Evolutionary conservation across 2,113 vertebrate species (phyloP).

Genomic region (Odocoileus hemionus): DNA sequence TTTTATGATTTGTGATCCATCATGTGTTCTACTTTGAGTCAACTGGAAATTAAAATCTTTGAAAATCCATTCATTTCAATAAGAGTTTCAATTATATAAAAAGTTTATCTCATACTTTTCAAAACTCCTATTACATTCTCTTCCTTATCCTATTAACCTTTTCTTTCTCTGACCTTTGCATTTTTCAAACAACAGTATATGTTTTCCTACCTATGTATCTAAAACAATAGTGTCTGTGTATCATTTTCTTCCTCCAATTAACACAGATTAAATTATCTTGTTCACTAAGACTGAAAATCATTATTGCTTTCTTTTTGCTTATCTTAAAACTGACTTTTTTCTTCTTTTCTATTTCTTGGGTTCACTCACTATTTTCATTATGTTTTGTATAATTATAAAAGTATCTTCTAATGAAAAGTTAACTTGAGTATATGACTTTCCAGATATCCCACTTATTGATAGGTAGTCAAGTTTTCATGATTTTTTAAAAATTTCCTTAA

Average conservation of each 20-base stretch:
- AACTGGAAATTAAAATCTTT: not conserved
- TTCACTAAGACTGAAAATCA: not conserved
- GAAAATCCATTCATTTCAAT: not conserved
- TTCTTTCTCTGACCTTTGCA: not conserved
- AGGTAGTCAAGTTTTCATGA: not conserved
- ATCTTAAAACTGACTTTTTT: not conserved
- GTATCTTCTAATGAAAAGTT: not conserved
- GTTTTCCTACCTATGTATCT: not conserved
- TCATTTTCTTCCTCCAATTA: not conserved
- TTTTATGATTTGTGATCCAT: not conserved
- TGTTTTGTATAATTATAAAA: conserved; percentile 2
- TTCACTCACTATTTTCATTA: not conserved
- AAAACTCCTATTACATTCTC: not conserved
- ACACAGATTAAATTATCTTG: not conserved
- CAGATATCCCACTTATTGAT: not conserved
- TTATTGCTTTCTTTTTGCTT: not conserved
- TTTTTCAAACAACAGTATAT: not conserved
- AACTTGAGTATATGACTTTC: not conserved
- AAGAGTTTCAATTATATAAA: conserved; percentile 1
- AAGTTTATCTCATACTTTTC: not conserved
- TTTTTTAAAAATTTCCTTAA: not conserved
- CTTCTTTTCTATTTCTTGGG: not conserved
- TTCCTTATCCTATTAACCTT: not conserved
- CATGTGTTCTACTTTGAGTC: not conserved
- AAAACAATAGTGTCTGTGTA: not conserved